phyloP scores from a whole-genome alignment of 1,140 invertebrate genomes.

The Chironomus tepperi region DNA sequence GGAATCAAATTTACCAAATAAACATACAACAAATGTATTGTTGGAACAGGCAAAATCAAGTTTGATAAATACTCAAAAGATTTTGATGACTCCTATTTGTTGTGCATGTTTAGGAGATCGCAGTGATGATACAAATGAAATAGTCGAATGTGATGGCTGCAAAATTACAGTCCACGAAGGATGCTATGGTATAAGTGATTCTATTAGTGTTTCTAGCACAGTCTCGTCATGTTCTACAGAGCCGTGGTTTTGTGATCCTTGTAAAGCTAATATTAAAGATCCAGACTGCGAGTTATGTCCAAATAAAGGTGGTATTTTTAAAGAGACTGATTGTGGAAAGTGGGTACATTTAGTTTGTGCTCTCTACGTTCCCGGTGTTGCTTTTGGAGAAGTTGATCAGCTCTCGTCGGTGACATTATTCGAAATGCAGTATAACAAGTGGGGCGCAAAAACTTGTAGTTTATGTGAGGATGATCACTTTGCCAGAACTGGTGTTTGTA shows the following conservation, averaged over 20 bases:
- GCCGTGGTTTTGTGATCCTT: slow-evolving; percentile 98
- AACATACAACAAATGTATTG: not conserved
- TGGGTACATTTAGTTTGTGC: slow-evolving; percentile 98
- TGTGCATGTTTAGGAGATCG: slow-evolving; percentile 87
- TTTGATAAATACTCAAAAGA: slow-evolving; percentile 33
- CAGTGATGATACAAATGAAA: slow-evolving; percentile 90
- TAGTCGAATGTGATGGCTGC: slow-evolving; percentile 94
- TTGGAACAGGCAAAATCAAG: not conserved
- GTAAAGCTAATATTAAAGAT: slow-evolving; percentile 78
- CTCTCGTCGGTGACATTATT: slow-evolving; percentile 81
- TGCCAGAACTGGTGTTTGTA: slow-evolving; percentile 85
- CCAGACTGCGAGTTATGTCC: slow-evolving; percentile 85
- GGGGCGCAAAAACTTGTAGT: slow-evolving; percentile 82
- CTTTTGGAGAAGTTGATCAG: slow-evolving; percentile 89
- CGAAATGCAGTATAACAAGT: slow-evolving; percentile 91
- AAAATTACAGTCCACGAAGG: slow-evolving; percentile 94
- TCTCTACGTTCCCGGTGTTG: slow-evolving; percentile 91
- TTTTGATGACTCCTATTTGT: slow-evolving; percentile 60
- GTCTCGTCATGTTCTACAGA: slow-evolving; percentile 88
- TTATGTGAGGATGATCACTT: slow-evolving; percentile 80
- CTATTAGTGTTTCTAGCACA: slow-evolving; percentile 79
- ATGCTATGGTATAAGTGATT: slow-evolving; percentile 93
- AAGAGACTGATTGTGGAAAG: slow-evolving; percentile 90
- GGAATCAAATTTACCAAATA: slow-evolving; percentile 26
- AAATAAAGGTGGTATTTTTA: slow-evolving; percentile 85